Conservation (phyloP, 2,113 vertebrate species). For the Microcebus jonahi region DNA sequence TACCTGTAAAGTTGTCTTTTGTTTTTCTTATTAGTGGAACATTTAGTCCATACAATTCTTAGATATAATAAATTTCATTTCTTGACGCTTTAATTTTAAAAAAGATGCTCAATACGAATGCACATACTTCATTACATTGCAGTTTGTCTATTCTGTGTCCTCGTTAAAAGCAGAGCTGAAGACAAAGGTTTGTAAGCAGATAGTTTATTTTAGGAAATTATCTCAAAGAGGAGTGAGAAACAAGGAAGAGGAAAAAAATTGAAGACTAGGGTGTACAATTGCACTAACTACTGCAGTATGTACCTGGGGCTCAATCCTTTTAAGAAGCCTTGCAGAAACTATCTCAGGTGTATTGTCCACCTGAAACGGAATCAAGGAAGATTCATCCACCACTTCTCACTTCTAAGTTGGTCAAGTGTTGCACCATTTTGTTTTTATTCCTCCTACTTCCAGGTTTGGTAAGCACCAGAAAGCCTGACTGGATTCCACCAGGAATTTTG, state of each 20-base stretch:
- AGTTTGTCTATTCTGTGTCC: neutral
- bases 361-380: neutral
- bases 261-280: neutral
- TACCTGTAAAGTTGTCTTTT: conserved; percentile 14
- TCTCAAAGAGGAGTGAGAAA: neutral
- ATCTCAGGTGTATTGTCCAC: neutral
- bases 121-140: neutral
- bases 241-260: neutral
- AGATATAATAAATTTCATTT: neutral
- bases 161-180: neutral
- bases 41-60: neutral
- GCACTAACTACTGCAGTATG: neutral
- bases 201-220: neutral
- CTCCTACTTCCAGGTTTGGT: neutral
- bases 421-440: neutral
- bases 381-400: neutral
- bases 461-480: neutral
- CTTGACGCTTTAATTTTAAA: neutral
- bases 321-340: neutral
- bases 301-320: neutral
- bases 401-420: neutral
- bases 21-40: neutral
- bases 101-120: neutral
- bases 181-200: neutral
- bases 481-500: neutral